phyloP scores from a whole-genome alignment of 2,797 vertebrate genomes.

The Anabas testudineus region DNA sequence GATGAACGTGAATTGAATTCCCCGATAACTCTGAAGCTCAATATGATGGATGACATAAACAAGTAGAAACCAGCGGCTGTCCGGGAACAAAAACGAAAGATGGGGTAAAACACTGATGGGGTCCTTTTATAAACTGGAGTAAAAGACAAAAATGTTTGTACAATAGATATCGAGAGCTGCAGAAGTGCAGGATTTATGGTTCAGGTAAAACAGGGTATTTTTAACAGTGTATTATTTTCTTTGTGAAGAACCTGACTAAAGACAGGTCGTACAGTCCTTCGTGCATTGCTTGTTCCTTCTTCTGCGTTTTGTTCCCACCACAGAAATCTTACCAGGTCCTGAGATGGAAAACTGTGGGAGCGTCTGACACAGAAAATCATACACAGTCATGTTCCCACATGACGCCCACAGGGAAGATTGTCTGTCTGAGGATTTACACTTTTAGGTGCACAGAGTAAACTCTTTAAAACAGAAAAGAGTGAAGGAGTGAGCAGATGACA shows the following conservation, averaged over 20 bases:
- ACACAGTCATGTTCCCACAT: constrained; percentile 18
- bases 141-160: not conserved
- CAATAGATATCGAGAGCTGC: too few relatives aligned
- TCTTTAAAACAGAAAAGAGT: constrained; percentile 7
- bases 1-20: not conserved
- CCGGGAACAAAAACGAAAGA: too few relatives aligned
- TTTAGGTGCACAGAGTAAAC: constrained; percentile 34
- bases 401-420: constrained; percentile 29
- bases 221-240: too few relatives aligned
- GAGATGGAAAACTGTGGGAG: constrained; percentile 33
- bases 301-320: constrained; percentile 25
- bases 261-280: too few relatives aligned
- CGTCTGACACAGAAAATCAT: constrained; percentile 36
- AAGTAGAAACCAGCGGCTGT: not conserved
- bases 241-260: too few relatives aligned
- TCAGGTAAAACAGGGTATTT: too few relatives aligned
- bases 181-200: too few relatives aligned
- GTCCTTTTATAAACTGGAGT: not conserved
- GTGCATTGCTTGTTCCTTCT: not conserved
- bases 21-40: too few relatives aligned
- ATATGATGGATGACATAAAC: not conserved
- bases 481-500: constrained; percentile 47
- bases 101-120: not conserved
- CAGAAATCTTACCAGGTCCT: constrained; percentile 15
- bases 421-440: constrained; percentile 24